A percentile compares a stretch with the other conserved stretches of the same genome.
These are phyloP conservation scores for Valencia hispanica DNA, from an alignment of 2,797 vertebrate species.

Conservation along the genomic window DNA sequence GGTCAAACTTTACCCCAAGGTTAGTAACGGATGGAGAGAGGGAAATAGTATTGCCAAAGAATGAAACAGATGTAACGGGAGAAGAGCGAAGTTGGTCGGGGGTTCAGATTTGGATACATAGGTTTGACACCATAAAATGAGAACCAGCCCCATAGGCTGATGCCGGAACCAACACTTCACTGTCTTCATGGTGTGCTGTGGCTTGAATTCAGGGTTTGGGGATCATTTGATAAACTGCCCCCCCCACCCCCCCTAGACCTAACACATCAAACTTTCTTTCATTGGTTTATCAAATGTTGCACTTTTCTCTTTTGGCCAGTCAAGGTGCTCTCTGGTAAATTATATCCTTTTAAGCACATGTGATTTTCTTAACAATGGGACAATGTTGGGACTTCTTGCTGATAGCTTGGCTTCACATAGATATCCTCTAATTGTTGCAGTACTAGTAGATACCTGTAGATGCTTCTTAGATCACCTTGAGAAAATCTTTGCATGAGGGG, in stretches of 20 bases:
- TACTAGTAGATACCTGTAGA: too few relatives aligned
- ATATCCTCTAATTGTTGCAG: not conserved
- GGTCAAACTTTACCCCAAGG: too few relatives aligned
- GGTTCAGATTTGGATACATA: too few relatives aligned
- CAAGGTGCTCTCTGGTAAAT: not conserved
- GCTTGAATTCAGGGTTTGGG: not conserved
- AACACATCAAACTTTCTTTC: not conserved
- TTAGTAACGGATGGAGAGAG: too few relatives aligned
- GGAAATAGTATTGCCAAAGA: too few relatives aligned
- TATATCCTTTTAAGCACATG: not conserved
- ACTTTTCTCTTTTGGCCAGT: not conserved
- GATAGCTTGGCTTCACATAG: not conserved
- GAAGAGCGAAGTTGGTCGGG: too few relatives aligned
- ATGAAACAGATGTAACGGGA: too few relatives aligned
- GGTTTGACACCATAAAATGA: not conserved
- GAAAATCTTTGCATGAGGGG: too few relatives aligned
- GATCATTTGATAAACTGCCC: not conserved
- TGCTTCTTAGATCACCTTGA: too few relatives aligned
- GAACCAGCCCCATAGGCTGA: not conserved
- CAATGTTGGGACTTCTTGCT: not conserved
- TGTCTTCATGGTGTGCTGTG: not conserved
- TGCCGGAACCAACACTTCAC: not conserved
- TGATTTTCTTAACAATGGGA: not conserved
- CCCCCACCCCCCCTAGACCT: not conserved
- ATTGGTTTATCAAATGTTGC: not conserved